phyloP scores from a whole-genome alignment of 2,113 vertebrate genomes.

The Paralichthys olivaceus region DNA sequence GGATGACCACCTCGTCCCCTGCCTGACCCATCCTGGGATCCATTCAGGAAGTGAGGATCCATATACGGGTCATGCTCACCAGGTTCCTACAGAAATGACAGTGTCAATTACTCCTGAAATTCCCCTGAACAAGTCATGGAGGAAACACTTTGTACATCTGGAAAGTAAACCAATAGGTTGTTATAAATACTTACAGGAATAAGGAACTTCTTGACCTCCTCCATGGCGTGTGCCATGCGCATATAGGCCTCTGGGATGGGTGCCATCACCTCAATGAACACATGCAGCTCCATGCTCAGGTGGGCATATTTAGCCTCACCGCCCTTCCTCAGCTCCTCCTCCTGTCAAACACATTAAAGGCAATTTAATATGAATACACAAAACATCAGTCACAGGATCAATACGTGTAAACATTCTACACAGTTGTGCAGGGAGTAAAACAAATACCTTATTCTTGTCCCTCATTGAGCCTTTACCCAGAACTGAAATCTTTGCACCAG shows the following conservation, averaged over 20 bases:
- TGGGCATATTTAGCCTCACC: conserved; percentile 97
- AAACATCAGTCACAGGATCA: not conserved
- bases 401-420: not conserved
- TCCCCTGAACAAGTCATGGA: not conserved
- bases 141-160: not conserved
- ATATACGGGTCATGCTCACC: conserved; percentile 93
- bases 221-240: conserved; percentile 98
- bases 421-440: not conserved
- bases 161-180: not conserved
- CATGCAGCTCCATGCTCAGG: conserved; percentile 94
- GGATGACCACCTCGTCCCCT: conserved; percentile 88
- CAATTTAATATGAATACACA: not conserved
- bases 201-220: conserved; percentile 98
- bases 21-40: conserved; percentile 87
- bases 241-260: conserved; percentile 95
- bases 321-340: conserved; percentile 94
- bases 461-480: conserved; percentile 97
- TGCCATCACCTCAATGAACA: conserved; percentile 96
- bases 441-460: conserved; percentile 92
- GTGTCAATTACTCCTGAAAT: not conserved
- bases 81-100: conserved; percentile 81
- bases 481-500: conserved; percentile 96
- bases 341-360: conserved; percentile 74
- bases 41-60: conserved; percentile 94
- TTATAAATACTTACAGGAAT: conserved; percentile 85